Evolutionary conservation across 2,113 vertebrate genomes (phyloP).

Genomic region (Paedocypris sp.): DNA sequence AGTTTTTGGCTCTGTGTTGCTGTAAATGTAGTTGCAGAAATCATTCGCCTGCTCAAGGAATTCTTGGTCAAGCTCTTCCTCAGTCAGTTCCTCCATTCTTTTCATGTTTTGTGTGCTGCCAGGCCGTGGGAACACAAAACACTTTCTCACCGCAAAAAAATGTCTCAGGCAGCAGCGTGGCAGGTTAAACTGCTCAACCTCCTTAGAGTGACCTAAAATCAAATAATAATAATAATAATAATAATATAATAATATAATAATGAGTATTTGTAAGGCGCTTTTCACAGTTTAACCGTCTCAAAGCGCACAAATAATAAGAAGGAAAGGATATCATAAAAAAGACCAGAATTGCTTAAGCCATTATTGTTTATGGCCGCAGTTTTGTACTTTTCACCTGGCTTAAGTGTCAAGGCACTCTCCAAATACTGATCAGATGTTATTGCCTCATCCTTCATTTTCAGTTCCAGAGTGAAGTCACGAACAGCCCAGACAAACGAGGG

Average conservation of each 20-base stretch:
- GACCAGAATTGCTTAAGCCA: too few relatives aligned
- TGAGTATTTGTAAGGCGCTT: background rate
- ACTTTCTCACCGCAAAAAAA: constrained; percentile 34
- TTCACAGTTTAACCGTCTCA: background rate
- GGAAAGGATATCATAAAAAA: too few relatives aligned
- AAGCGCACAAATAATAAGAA: background rate
- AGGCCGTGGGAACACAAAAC: constrained; percentile 40
- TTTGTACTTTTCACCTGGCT: constrained; percentile 11
- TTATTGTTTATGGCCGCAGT: too few relatives aligned
- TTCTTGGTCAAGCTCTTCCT: constrained; percentile 9
- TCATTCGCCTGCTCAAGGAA: constrained; percentile 33
- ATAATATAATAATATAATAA: background rate
- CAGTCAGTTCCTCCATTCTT: constrained; percentile 28
- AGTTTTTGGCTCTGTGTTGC: constrained; percentile 30
- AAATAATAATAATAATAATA: background rate
- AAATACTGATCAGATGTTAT: constrained; percentile 41
- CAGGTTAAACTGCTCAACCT: background rate
- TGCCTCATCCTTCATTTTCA: constrained; percentile 4
- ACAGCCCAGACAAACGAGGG: constrained; percentile 59
- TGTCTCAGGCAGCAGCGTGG: constrained; percentile 29
- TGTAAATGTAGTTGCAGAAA: constrained; percentile 41
- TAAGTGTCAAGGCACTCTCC: constrained; percentile 32
- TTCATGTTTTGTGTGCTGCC: constrained; percentile 12
- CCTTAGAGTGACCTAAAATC: background rate
- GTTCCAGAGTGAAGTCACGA: constrained; percentile 51